phyloP scores from a whole-genome alignment of 2,797 vertebrate species.

The Lacerta bilineata region DNA sequence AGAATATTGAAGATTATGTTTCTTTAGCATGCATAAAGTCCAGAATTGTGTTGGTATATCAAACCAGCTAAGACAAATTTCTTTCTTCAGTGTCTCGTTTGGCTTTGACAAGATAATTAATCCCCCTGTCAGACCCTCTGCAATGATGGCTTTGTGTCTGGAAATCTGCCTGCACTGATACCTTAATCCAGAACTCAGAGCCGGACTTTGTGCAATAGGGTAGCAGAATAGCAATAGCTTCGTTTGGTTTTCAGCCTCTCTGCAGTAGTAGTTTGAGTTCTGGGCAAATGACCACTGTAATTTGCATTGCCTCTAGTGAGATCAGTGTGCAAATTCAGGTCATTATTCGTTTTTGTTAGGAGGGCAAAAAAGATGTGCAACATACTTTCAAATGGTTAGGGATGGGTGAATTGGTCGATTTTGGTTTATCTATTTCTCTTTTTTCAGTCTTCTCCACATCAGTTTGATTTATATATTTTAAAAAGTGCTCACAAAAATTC shows the following conservation, averaged over 20 bases:
- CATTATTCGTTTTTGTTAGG: not conserved
- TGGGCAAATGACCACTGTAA: not conserved
- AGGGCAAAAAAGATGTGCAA: too few species aligned
- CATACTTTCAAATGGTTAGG: not conserved
- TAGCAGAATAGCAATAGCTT: not conserved
- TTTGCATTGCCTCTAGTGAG: not conserved
- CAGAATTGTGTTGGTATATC: slow-evolving; percentile 24
- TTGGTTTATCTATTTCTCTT: too few species aligned
- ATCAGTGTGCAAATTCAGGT: not conserved
- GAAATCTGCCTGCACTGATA: not conserved
- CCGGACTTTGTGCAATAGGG: not conserved
- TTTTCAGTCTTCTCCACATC: too few species aligned
- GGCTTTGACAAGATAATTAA: not conserved
- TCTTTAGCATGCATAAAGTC: slow-evolving; percentile 57
- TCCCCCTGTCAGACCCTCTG: not conserved
- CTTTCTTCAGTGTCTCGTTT: not conserved
- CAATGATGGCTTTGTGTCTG: not conserved
- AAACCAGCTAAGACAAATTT: slow-evolving; percentile 32
- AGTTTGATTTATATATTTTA: too few species aligned
- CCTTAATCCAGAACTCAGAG: not conserved
- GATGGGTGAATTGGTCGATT: too few species aligned
- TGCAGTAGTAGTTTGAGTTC: not conserved
- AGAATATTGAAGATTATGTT: slow-evolving; percentile 34
- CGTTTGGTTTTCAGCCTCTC: not conserved
- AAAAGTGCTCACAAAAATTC: too few species aligned